Conservation (phyloP, 2,113 vertebrate genomes). For the Eubucco bourcierii region DNA sequence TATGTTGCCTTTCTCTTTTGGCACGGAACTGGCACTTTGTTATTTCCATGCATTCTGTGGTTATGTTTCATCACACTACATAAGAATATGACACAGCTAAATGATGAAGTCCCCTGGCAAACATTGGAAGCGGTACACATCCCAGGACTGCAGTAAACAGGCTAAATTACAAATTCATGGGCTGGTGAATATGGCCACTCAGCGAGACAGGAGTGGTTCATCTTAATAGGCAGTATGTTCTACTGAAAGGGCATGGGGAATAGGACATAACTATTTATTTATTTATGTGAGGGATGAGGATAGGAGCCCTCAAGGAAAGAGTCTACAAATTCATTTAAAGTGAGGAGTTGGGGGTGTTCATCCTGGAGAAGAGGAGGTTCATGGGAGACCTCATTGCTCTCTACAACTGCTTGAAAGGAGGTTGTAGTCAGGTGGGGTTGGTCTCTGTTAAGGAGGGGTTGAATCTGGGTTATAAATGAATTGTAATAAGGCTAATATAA, state of each 20-base stretch:
- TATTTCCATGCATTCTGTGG: conserved; percentile 51
- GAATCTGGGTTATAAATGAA: no score
- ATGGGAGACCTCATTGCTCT: no score
- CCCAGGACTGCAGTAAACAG: not conserved
- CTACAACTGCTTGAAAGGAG: no score
- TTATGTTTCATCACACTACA: conserved; percentile 59
- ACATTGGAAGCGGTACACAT: not conserved
- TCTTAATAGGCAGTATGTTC: not conserved
- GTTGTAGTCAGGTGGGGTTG: no score
- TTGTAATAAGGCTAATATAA: no score
- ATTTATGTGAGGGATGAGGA: not conserved
- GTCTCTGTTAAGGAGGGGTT: no score
- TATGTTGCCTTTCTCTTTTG: conserved; percentile 37
- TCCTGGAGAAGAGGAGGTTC: no score
- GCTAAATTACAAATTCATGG: conserved; percentile 40
- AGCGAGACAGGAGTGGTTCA: not conserved
- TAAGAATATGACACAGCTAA: conserved; percentile 51
- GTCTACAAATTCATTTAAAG: conserved; percentile 1
- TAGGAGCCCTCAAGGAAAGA: conserved; percentile 8
- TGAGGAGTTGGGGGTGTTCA: not conserved
- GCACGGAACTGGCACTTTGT: conserved; percentile 30
- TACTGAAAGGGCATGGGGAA: not conserved
- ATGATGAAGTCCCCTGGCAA: conserved; percentile 41
- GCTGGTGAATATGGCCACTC: not conserved
- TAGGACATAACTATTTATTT: conserved; percentile 9